Evolutionary conservation across 2,797 vertebrate genomes (phyloP).

Genomic region (Oreochromis mossambicus): DNA sequence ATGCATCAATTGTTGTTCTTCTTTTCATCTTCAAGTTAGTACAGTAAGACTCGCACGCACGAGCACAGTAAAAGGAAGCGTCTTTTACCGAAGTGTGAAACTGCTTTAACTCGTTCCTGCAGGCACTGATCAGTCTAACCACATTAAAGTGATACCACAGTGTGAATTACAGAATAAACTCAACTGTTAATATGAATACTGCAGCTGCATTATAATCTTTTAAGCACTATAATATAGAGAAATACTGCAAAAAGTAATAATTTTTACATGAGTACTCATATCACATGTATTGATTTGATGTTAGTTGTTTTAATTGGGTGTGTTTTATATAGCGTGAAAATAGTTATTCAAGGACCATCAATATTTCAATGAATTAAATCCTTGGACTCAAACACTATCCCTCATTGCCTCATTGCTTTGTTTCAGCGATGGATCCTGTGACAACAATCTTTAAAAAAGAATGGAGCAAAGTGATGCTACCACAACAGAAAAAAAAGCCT

Average conservation of each 20-base stretch:
- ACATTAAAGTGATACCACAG: background rate
- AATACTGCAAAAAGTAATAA: background rate
- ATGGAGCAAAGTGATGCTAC: background rate
- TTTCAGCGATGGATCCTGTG: background rate
- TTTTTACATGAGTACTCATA: background rate
- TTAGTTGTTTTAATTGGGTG: background rate
- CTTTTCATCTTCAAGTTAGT: slow-evolving; percentile 43
- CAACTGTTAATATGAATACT: background rate
- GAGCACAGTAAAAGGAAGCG: background rate
- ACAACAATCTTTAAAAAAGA: background rate
- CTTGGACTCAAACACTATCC: background rate
- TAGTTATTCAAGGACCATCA: background rate
- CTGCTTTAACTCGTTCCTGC: background rate
- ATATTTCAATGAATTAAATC: background rate
- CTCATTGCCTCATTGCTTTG: background rate
- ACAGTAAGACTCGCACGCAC: slow-evolving; percentile 21
- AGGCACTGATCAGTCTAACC: background rate
- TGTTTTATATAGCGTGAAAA: background rate
- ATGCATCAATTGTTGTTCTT: slow-evolving; percentile 47
- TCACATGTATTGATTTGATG: background rate
- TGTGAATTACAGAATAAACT: background rate
- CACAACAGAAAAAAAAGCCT: background rate
- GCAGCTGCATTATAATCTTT: background rate
- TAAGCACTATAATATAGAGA: background rate
- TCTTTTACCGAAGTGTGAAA: background rate